Evolutionary conservation across 2,797 vertebrate species (phyloP).

Genomic region (Brachyalestes nurse): DNA sequence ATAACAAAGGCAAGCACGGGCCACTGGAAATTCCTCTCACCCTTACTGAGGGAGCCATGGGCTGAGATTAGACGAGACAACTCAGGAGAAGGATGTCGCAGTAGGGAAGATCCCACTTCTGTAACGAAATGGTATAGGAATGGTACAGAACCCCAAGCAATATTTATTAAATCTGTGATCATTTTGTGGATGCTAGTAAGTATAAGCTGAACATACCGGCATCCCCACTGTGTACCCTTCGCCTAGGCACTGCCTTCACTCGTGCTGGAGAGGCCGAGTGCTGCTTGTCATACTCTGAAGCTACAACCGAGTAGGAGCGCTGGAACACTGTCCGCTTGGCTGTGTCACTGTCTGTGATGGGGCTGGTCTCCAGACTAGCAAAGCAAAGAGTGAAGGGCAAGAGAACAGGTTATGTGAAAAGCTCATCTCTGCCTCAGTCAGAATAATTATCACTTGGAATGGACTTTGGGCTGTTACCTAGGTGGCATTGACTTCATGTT

Average conservation of each 20-base stretch:
- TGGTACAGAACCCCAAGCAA: too few species aligned
- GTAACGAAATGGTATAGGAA: neutral
- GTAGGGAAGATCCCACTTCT: constrained; percentile 97
- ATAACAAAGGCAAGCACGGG: constrained; percentile 98
- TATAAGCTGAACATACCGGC: constrained; percentile 80
- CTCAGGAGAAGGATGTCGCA: constrained; percentile 97
- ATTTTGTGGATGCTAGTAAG: neutral
- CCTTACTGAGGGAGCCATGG: constrained; percentile 97
- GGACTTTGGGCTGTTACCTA: constrained; percentile 79
- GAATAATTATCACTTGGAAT: neutral
- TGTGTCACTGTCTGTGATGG: constrained; percentile 96
- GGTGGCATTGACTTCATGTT: constrained; percentile 99
- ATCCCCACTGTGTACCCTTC: constrained; percentile 97
- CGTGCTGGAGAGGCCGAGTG: constrained; percentile 94
- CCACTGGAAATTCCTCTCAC: constrained; percentile 99
- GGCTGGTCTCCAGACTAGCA: constrained; percentile 95
- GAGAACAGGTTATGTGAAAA: neutral
- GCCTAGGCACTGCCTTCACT: constrained; percentile 95
- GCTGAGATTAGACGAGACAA: constrained; percentile 97
- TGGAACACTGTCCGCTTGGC: constrained; percentile 98
- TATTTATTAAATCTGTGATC: neutral
- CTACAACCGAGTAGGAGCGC: constrained; percentile 97
- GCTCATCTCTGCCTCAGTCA: neutral
- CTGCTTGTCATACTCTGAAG: constrained; percentile 98
- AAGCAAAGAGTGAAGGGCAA: constrained; percentile 12